Evolutionary conservation across 1,140 invertebrate species (phyloP).

Genomic region (Scaptomyza pallida): DNA sequence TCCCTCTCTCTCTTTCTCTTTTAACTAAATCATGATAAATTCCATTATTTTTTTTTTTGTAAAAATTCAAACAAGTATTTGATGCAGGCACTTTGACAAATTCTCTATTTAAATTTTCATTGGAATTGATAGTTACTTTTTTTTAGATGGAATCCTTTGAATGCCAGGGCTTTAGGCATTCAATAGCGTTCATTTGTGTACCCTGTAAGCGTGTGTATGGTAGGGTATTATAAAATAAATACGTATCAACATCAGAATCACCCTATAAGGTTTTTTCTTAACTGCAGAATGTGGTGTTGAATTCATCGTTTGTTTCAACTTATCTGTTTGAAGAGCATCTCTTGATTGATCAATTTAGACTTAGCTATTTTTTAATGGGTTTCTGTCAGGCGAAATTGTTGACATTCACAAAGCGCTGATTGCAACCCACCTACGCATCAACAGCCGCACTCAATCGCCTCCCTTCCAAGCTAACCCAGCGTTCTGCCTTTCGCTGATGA

Average conservation of each 20-base stretch:
- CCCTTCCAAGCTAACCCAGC: neutral
- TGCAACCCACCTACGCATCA: constrained; percentile 25
- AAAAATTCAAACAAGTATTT: neutral
- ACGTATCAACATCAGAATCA: too few relatives aligned
- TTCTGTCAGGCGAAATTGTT: constrained; percentile 13
- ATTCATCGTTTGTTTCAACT: neutral
- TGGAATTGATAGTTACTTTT: neutral
- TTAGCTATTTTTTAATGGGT: neutral
- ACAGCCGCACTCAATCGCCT: neutral
- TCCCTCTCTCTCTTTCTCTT: neutral
- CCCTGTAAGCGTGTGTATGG: too few relatives aligned
- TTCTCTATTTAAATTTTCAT: constrained; percentile 3
- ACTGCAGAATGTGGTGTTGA: neutral
- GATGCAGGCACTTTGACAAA: neutral
- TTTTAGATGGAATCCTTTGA: neutral
- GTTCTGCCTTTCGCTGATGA: neutral
- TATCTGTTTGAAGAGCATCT: neutral
- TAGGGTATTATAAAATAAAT: too few relatives aligned
- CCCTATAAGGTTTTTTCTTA: too few relatives aligned
- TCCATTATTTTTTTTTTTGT: neutral
- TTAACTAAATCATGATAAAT: neutral
- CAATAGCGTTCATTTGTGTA: neutral
- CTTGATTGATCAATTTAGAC: neutral
- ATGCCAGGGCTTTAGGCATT: constrained; percentile 32
- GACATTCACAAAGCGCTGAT: constrained; percentile 69